These are phyloP conservation scores for Phenganax subtilis DNA, from an alignment of 92 coral and sea anemone species.

Conservation along the genomic window DNA sequence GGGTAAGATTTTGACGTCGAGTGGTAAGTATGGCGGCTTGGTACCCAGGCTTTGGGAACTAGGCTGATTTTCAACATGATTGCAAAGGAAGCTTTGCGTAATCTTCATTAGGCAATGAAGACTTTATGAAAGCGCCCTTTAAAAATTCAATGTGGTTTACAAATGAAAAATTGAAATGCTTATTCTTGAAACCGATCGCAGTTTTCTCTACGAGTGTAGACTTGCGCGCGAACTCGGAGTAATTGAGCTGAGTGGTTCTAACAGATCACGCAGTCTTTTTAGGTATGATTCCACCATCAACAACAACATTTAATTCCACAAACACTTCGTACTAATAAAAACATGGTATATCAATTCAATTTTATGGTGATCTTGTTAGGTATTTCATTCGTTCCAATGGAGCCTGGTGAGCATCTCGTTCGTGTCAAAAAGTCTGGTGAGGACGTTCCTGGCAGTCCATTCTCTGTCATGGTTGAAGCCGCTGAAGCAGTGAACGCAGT, in stretches of 20 bases:
- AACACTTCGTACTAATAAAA: background rate
- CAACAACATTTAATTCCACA: background rate
- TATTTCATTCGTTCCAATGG: constrained; percentile 85
- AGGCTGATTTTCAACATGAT: too few relatives aligned
- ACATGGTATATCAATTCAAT: background rate
- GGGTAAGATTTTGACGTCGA: constrained; percentile 34
- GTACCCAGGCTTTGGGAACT: background rate
- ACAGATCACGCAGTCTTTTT: too few relatives aligned
- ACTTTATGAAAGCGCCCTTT: background rate
- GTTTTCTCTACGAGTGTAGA: too few relatives aligned
- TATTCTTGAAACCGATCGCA: too few relatives aligned
- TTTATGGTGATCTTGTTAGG: constrained; percentile 24
- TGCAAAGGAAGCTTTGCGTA: too few relatives aligned
- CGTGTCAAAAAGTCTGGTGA: constrained; percentile 72
- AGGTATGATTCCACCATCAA: too few relatives aligned
- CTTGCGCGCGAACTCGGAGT: too few relatives aligned
- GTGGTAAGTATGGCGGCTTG: background rate
- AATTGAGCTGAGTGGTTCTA: too few relatives aligned
- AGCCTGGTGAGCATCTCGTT: constrained; percentile 96
- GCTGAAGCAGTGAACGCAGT: constrained; percentile 98
- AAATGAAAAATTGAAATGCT: background rate
- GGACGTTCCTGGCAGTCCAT: constrained; percentile 97
- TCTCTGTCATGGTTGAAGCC: constrained; percentile 98
- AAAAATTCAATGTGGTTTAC: background rate
- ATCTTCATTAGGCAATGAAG: too few relatives aligned